Conservation (phyloP, 2,113 vertebrate species). For the Chaetura pelagica region DNA sequence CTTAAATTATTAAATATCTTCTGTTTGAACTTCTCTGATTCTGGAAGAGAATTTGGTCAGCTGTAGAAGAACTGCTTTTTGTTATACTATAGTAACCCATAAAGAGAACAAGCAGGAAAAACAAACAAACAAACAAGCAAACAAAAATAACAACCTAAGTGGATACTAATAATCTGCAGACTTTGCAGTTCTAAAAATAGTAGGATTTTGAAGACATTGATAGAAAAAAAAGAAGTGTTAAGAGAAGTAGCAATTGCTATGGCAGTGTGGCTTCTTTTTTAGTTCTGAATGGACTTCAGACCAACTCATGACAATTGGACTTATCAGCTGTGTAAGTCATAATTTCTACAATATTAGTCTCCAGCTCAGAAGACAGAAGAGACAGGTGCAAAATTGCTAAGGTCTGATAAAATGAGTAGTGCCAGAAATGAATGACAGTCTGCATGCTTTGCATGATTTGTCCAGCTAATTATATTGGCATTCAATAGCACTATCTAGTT, state of each 20-base stretch:
- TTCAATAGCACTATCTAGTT: constrained; percentile 38
- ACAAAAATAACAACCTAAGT: no score
- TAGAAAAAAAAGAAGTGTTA: background rate
- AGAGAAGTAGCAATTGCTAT: background rate
- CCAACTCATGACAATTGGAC: fast-evolving
- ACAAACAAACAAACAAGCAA: background rate
- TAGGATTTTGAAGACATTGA: background rate
- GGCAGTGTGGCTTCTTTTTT: background rate
- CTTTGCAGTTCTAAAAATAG: background rate
- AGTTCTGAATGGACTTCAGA: background rate
- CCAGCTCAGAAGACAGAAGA: constrained; percentile 11
- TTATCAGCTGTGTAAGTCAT: background rate
- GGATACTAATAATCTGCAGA: background rate
- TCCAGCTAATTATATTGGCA: constrained; percentile 55
- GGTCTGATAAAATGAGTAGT: background rate
- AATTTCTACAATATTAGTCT: constrained; percentile 1
- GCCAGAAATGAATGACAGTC: constrained; percentile 49
- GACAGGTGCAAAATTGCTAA: constrained; percentile 25
- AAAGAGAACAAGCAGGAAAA: background rate
- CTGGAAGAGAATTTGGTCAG: background rate
- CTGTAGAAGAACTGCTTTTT: background rate
- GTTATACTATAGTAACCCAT: background rate
- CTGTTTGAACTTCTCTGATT: constrained; percentile 1
- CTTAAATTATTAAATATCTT: background rate
- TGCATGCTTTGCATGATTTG: background rate